Base-by-base conservation (phyloP, 2,888 invertebrate species). In the Pachycephus smyrnensis region DNA sequence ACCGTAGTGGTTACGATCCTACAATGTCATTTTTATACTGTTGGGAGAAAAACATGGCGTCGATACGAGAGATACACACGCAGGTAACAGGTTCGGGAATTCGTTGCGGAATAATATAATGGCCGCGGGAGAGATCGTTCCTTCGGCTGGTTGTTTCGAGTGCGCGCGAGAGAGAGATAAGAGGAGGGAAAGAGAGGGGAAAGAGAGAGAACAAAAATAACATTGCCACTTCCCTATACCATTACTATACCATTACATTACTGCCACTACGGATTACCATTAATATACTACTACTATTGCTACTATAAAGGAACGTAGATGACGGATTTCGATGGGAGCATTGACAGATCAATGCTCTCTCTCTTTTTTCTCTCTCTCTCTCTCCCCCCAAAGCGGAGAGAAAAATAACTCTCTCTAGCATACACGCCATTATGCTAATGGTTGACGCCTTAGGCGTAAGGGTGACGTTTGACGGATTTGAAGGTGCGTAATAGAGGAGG, bases 151-250 rank as follows among this genome's bases (percentile, higher is more conserved):
- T 55, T 9, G 55, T 55, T 6, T n/a, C 40, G 40, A 15, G 40
- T 40, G 40, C 35, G 35, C 23, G 55, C 23, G 55, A 55, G 55
- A 55, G 55, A 23, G 15, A 23, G 4, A 23, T 6, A 23, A 15
- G 31, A 36, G 68, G 71, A 74, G 75, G 73, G 79, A 76, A 74
- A 68, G 55, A 75, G 75, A 73, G 68, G 79, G 75, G 77, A 75
- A 79, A 76, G 37, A 35, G 11, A 36, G 36, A 11, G 37, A 55
- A 55, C 9, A 2, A 55, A 23, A 55, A 23, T 55, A 55, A 55
- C 55, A 23, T 55, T 55, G 23, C 55, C 9, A 23, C 55, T 23
- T 55, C 55, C 23, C 55, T 55, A n/a, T n/a, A 55, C 23, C 23
- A 23, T 55, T 55, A 55, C 23, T 55, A 23, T 55, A 55, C 23